Evolutionary conservation across 2,888 invertebrate species (phyloP), one percentile per base, ranked within the genome.

Genomic region (Nipponacmea schrenckii): DNA sequence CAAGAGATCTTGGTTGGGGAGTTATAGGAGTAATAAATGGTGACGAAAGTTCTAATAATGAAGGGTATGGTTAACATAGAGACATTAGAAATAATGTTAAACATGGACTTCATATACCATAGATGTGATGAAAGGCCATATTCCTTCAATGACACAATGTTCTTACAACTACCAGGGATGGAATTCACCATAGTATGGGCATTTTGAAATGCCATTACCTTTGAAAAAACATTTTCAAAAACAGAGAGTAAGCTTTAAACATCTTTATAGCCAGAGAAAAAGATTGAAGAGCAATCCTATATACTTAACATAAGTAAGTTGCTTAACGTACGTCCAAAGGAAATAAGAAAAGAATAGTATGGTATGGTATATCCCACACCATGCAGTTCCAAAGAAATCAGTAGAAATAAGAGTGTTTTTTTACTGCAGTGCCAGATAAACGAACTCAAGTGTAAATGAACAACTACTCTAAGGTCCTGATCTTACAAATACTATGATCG

Each of bases 341-440:
- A 63, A 50, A 17, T 48, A 17, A 46, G 63, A 4, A n/a, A 26
- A 1, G 63, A 64, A 15, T 15, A n/a, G n/a, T n/a, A n/a, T 8
- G 27, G 65, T 46, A 39, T 75, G 67, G 75, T 73, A 71, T 44
- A 39, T 71, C 20, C 71, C 71, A 27, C 68, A 44, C n/a, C 72
- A 74, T 26, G 71, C 69, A 45, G 39, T 39, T 39, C 39, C 39
- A 39, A 68, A 66, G 31, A 76, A 76, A 56, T 68, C 68, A n/a
- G 68, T 50, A 27, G 17, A 64, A n/a, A 17, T 50, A 14, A 24
- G 68, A 24, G 45, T 64, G 2, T 64, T 72, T 15, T 68, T 72
- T 67, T 68, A 72, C 50, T 64, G 63, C 26, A 62, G 62, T 26
- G 67, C 62, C 15, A 71, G 67, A 45, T 56, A 62, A 17, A 48